Base-by-base conservation (phyloP, 2,888 invertebrate genomes). In the Papilio demoleus region DNA sequence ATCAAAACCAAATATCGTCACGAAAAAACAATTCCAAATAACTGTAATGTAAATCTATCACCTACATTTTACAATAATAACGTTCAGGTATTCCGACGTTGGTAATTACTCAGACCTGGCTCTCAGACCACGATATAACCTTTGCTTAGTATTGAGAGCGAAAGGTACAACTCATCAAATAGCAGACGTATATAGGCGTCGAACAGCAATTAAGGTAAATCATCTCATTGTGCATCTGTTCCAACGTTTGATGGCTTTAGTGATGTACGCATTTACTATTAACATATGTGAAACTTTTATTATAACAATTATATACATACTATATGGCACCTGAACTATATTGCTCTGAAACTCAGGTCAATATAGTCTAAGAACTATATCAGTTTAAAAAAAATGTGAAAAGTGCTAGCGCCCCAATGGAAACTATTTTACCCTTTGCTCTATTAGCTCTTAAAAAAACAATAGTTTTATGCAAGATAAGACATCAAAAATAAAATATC, bases 81-180 rank as follows among this genome's bases (percentile, higher is more conserved):
- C 56, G 22, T 47, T 63, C 42, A 65, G 47, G 22, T 8, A 40
- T 53, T 69, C 42, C 50, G 61, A 61, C 65, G 60, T 31, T 31
- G 14, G 60, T 38, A 60, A 69, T 69, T 53, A 65, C 50, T 68
- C 68, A 53, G 9, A 24, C 68, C 40, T 36, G 38, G 65, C 24
- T 47, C 8, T 27, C n/a, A n/a, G 22, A n/a, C 64, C 61, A 65
- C 65, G 65, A 65, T 34, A 47, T 70, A 73, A 76, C 76, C 76
- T 75, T 76, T 76, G 72, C 75, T 70, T 71, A 71, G 74, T 68
- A 74, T 73, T 58, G 71, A 71, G 75, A 73, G 74, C 75, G 73
- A 75, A 75, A 75, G 73, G 74, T 68, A 27, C 56, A 64, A 71
- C 68, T 71, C 72, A 72, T 71, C 72, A 59, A 60, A 47, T 60